Percentiles rank a stretch among this genome's conserved stretches.
Conservation (phyloP, 1,140 invertebrate species). For the Aphelenchoides besseyi region DNA sequence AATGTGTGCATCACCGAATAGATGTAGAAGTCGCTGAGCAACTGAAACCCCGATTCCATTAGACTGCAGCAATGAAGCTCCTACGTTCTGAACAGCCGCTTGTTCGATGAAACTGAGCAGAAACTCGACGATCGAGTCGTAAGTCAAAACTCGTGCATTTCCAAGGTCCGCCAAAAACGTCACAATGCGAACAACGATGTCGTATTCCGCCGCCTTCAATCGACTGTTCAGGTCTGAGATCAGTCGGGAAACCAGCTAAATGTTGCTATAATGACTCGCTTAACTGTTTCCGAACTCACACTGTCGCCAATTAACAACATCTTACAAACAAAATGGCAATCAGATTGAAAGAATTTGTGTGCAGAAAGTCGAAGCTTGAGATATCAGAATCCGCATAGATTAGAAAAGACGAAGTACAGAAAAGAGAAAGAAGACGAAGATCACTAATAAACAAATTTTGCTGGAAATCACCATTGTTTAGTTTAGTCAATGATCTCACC, state of each 20-base stretch:
- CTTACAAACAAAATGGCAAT: no score
- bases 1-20: conserved; percentile 86
- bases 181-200: conserved; percentile 72
- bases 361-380: no score
- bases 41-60: conserved; percentile 64
- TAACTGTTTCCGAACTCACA: no score
- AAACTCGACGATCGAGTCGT: conserved; percentile 82
- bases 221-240: conserved; percentile 87
- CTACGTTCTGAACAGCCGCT: conserved; percentile 82
- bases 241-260: conserved; percentile 78
- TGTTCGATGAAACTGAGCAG: conserved; percentile 89
- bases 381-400: no score
- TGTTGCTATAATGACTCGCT: conserved; percentile 18
- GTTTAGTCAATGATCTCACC: no score
- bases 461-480: no score
- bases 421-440: no score
- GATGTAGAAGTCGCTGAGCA: conserved; percentile 89
- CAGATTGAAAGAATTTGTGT: no score
- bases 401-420: no score
- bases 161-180: conserved; percentile 91
- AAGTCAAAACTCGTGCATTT: conserved; percentile 91
- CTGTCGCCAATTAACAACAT: no score
- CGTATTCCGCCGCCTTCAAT: conserved; percentile 83
- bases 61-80: not conserved
- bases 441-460: no score